Percentiles rank a stretch among this genome's conserved stretches.
phyloP scores from a whole-genome alignment of 2,113 vertebrate species.

The Camelus bactrianus region DNA sequence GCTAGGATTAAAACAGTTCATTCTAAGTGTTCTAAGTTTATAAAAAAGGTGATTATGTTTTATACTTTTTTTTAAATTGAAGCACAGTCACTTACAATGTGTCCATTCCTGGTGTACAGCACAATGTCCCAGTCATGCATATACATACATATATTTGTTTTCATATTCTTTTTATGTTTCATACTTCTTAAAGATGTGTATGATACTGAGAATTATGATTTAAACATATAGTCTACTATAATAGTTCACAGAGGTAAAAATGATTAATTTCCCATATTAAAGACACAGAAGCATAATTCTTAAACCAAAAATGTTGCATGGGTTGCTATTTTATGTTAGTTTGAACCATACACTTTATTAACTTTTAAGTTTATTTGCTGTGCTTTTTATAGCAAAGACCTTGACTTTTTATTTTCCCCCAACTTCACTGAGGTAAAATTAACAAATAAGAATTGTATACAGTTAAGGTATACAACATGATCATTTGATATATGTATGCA shows the following conservation, averaged over 20 bases:
- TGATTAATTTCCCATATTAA: neutral
- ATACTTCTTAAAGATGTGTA: neutral
- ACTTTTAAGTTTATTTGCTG: neutral
- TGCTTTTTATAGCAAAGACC: neutral
- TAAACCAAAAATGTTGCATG: neutral
- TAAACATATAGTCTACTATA: neutral
- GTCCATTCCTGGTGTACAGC: no score
- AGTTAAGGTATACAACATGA: neutral
- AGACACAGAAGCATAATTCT: neutral
- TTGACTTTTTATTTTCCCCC: slow-evolving; percentile 17
- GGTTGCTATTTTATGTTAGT: neutral
- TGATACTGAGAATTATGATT: neutral
- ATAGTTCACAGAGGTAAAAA: neutral
- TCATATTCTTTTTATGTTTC: neutral
- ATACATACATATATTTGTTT: no score
- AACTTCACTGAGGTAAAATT: neutral
- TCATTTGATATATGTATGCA: neutral
- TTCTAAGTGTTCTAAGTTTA: neutral
- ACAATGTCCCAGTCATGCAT: no score
- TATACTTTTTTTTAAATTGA: neutral
- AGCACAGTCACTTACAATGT: no score
- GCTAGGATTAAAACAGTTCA: neutral
- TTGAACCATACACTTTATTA: neutral
- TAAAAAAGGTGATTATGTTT: neutral
- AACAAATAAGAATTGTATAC: neutral